phyloP scores from a whole-genome alignment of 2,888 invertebrate genomes.

The Eilema depressum region DNA sequence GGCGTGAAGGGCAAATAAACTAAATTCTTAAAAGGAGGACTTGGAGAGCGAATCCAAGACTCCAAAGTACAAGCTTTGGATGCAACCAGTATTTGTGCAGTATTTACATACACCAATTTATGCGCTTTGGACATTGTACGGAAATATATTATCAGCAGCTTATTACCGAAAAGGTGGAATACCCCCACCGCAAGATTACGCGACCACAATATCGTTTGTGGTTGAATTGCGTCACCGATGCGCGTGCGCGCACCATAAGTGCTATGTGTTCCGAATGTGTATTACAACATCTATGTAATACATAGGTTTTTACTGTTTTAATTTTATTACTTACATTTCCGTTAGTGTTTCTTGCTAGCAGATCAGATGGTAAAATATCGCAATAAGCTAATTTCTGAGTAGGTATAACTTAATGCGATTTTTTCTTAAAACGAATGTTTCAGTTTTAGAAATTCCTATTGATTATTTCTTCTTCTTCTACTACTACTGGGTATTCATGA shows the following conservation, averaged over 20 bases:
- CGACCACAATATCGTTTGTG: constrained; percentile 11
- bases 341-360: not conserved
- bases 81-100: not conserved
- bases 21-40: too few species aligned
- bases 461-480: too few species aligned
- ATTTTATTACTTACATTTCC: too few species aligned
- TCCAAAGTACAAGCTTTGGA: not conserved
- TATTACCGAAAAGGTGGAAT: constrained; percentile 14
- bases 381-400: too few species aligned
- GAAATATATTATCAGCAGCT: too few species aligned
- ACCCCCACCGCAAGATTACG: constrained; percentile 37
- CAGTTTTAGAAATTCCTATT: too few species aligned
- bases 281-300: constrained; percentile 8
- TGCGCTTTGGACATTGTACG: not conserved
- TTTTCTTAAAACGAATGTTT: too few species aligned
- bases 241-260: constrained; percentile 9
- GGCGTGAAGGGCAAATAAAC: too few species aligned
- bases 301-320: constrained; percentile 7
- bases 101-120: not conserved
- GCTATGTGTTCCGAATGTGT: constrained; percentile 12
- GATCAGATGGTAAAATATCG: not conserved
- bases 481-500: too few species aligned
- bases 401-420: too few species aligned
- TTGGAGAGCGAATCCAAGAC: too few species aligned
- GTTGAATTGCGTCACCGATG: constrained; percentile 12